phyloP scores from a whole-genome alignment of 2,888 invertebrate genomes.

The Desoria tigrina region DNA sequence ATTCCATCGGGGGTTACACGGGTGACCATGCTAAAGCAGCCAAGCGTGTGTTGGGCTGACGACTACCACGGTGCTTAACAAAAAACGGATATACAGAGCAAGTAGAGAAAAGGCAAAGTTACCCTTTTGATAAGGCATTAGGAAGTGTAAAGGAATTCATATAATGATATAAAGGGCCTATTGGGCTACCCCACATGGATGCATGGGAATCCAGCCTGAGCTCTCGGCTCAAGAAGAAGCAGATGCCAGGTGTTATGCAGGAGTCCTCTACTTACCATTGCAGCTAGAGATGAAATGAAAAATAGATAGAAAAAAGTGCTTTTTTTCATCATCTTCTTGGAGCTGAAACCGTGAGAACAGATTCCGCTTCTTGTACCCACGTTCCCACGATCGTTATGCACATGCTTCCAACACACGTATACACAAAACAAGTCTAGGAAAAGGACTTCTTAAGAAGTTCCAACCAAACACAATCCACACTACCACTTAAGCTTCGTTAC shows the following conservation, averaged over 20 bases:
- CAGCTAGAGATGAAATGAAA: slow-evolving; percentile 41
- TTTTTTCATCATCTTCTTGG: slow-evolving; percentile 27
- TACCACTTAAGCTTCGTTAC: slow-evolving; percentile 26
- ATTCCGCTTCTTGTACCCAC: slow-evolving; percentile 48
- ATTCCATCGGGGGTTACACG: slow-evolving; percentile 42
- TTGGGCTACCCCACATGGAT: slow-evolving; percentile 11
- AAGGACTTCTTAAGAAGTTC: slow-evolving; percentile 42
- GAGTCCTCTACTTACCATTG: slow-evolving; percentile 33
- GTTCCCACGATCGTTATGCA: slow-evolving; percentile 48
- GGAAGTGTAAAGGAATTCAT: slow-evolving; percentile 13
- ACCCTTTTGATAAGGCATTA: slow-evolving; percentile 15
- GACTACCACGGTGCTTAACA: slow-evolving; percentile 21
- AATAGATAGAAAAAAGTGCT: slow-evolving; percentile 50
- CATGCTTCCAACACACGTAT: slow-evolving; percentile 49
- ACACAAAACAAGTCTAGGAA: slow-evolving; percentile 39
- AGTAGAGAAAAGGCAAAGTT: slow-evolving; percentile 1
- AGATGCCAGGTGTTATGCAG: slow-evolving; percentile 53
- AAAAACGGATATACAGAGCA: background rate
- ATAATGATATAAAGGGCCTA: no score
- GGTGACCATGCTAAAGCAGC: slow-evolving; percentile 43
- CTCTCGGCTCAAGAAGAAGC: slow-evolving; percentile 27
- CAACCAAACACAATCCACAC: no score
- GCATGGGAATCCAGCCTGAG: slow-evolving; percentile 38
- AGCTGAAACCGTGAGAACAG: slow-evolving; percentile 50
- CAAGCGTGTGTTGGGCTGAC: slow-evolving; percentile 49